Base-by-base conservation (phyloP, 2,888 invertebrate genomes). In the Hermaeophaga mercurialis region DNA sequence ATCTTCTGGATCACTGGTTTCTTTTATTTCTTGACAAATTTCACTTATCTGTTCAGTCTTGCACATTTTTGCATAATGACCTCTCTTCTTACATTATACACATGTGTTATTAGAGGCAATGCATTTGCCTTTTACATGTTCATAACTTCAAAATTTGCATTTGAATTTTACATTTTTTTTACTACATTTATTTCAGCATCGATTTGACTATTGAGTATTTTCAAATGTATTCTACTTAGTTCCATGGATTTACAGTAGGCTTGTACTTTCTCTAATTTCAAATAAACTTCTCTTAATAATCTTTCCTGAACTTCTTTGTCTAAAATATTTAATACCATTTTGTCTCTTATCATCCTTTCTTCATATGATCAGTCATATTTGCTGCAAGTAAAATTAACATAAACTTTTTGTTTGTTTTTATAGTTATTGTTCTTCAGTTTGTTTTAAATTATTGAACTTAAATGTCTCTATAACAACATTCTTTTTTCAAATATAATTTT, bases 401-500 rank as follows among this genome's bases (percentile, higher is more conserved):
- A 26, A 22, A 11, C 15, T 19, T n/a, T n/a, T n/a, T 9, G 46
- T 47, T 31, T 54, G 54, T 14, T 39, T 54, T 18, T 39, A 31
- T 15, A 47, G 14, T 31, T 45, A n/a, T 44, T 54, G 50, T n/a
- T 46, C 43, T 9, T 50, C 33, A 48, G 26, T 28, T 39, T 57
- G 57, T 2, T 12, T 2, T 12, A 55, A 39, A 48, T 39, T 60
- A 22, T 60, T 60, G 31, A 60, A 60, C 34, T 60, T 60, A 14
- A 60, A 60, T 9, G 60, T 57, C 39, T 60, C 57, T 52, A 60
- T 55, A 1, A 54, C 28, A 8, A 54, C 15, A 33, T 45, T 54
- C 17, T 28, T 45, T 28, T 54, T 60, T 7, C 52, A 57, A n/a
- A 57, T 18, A 41, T 57, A 60, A 52, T 60, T 44, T n/a, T 41